phyloP scores from a whole-genome alignment of 1,140 invertebrate species.

The Drosophila sturtevanti region DNA sequence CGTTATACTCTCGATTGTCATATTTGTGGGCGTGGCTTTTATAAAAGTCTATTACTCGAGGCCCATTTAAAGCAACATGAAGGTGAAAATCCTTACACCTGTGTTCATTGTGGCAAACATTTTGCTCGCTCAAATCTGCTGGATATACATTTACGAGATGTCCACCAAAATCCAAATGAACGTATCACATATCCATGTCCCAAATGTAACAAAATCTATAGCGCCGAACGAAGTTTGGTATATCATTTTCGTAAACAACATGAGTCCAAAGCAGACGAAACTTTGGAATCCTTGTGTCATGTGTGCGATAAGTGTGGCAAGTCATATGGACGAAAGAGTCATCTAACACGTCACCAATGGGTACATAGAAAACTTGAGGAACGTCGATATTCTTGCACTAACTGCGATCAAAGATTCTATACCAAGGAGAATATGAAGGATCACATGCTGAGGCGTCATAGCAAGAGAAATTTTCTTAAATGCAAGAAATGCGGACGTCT shows the following conservation, averaged over 20 bases:
- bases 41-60: conserved; percentile 55
- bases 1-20: conserved; percentile 51
- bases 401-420: conserved; percentile 50
- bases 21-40: conserved; percentile 57
- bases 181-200: conserved; percentile 38
- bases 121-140: conserved; percentile 49
- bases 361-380: conserved; percentile 37
- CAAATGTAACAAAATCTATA: conserved; percentile 56
- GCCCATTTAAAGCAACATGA: conserved; percentile 62
- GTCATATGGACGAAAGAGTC: conserved; percentile 38
- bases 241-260: conserved; percentile 57
- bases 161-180: conserved; percentile 27
- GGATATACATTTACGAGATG: conserved; percentile 35
- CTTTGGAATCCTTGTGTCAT: background rate
- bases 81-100: conserved; percentile 55
- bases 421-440: conserved; percentile 61
- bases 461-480: conserved; percentile 15
- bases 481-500: conserved; percentile 54
- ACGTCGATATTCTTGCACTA: conserved; percentile 28
- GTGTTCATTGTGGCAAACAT: conserved; percentile 43
- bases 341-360: conserved; percentile 54
- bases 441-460: conserved; percentile 44
- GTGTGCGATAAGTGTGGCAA: conserved; percentile 65
- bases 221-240: conserved; percentile 55
- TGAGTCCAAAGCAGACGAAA: background rate